Conservation (phyloP, 2,797 vertebrate species). For the Anisognathus igniventris region DNA sequence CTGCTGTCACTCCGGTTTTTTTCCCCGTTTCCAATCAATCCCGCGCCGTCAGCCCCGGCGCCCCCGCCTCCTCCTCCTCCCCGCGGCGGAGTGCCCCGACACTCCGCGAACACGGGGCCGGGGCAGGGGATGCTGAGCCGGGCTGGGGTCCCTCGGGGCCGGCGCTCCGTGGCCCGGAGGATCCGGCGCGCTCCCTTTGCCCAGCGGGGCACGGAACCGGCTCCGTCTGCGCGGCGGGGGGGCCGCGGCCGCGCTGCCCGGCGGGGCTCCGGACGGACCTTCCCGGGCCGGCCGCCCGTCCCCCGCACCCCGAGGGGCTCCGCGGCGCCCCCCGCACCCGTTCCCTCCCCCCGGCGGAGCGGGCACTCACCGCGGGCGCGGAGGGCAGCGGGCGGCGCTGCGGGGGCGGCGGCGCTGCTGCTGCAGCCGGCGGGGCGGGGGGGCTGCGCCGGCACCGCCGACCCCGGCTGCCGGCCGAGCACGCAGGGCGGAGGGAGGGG, state of each 20-base stretch:
- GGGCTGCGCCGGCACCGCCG: background rate
- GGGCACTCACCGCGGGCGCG: slow-evolving; percentile 14
- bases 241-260: background rate
- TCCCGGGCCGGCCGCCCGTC: background rate
- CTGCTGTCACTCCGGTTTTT: background rate
- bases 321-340: background rate
- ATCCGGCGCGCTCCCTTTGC: background rate
- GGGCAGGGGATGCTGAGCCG: background rate
- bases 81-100: background rate
- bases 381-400: background rate
- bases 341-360: background rate
- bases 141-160: background rate
- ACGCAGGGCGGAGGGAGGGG: background rate
- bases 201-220: background rate
- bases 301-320: background rate
- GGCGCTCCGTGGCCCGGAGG: background rate
- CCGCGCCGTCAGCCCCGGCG: background rate
- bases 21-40: background rate
- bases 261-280: background rate
- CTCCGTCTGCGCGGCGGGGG: background rate
- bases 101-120: background rate
- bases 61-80: background rate
- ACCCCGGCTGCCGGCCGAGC: background rate
- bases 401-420: background rate
- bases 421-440: background rate